Percentiles rank a stretch among this genome's conserved stretches.
Evolutionary conservation across 1,140 invertebrate species (phyloP).

Genomic region (Diabrotica virgifera): DNA sequence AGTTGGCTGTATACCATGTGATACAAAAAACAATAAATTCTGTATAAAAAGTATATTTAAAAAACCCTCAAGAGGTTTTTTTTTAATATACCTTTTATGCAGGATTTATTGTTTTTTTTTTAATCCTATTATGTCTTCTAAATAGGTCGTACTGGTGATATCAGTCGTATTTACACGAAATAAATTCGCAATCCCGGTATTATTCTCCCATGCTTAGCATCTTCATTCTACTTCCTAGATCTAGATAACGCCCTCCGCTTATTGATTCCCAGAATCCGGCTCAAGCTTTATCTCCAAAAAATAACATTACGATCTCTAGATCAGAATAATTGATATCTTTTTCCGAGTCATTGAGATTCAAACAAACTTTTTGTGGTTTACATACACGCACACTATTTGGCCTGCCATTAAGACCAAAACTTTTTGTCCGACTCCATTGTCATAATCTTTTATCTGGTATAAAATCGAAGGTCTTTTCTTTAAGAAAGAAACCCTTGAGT

Average conservation of each 20-base stretch:
- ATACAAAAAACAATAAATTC: too few relatives aligned
- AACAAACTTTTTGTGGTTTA: slow-evolving; percentile 17
- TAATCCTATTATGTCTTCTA: too few relatives aligned
- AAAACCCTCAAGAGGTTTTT: too few relatives aligned
- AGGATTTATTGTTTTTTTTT: too few relatives aligned
- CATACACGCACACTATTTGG: slow-evolving; percentile 16
- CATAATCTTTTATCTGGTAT: slow-evolving; percentile 15
- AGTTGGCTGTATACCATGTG: too few relatives aligned
- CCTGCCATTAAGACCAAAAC: slow-evolving; percentile 13
- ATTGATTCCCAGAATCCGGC: neutral
- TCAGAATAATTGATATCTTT: slow-evolving; percentile 17
- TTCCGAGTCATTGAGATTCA: slow-evolving; percentile 16
- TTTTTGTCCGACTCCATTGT: slow-evolving; percentile 15
- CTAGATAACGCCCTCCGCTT: neutral
- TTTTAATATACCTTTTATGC: too few relatives aligned
- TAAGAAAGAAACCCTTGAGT: slow-evolving; percentile 15
- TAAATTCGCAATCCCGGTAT: too few relatives aligned
- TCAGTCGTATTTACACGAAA: too few relatives aligned
- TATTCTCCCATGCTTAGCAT: too few relatives aligned
- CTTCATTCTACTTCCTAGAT: neutral
- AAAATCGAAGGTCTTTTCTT: slow-evolving; percentile 16
- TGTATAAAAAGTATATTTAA: too few relatives aligned
- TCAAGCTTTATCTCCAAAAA: neutral
- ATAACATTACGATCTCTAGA: slow-evolving; percentile 4
- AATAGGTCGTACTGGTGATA: too few relatives aligned